Conservation (phyloP, 2,113 vertebrate species). For the Ciconia maguari region DNA sequence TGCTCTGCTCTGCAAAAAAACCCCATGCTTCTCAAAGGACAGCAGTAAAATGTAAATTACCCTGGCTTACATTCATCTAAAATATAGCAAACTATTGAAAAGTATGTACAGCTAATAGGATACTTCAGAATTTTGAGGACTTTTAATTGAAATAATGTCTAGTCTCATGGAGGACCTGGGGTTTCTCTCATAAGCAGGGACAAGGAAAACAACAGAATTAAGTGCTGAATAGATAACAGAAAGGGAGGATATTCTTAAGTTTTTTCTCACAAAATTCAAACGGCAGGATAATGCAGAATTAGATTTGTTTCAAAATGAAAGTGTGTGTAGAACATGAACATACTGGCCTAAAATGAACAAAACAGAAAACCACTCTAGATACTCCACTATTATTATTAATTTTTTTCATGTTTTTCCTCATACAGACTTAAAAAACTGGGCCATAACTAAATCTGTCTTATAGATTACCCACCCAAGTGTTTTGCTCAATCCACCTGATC, state of each 20-base stretch:
- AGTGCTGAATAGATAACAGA: neutral
- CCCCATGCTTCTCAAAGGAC: neutral
- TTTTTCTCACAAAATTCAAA: neutral
- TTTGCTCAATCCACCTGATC: constrained; percentile 1
- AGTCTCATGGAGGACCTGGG: neutral
- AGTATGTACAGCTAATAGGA: neutral
- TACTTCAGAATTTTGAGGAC: neutral
- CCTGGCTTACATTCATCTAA: neutral
- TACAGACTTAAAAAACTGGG: constrained; percentile 10
- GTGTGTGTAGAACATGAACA: neutral
- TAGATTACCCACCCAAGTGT: constrained; percentile 1
- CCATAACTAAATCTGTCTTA: neutral
- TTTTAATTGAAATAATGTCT: neutral
- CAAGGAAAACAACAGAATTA: neutral
- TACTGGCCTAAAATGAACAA: neutral
- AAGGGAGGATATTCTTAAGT: neutral
- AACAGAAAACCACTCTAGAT: neutral
- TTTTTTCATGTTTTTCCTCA: constrained; percentile 11
- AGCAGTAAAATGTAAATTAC: neutral
- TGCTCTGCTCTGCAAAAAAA: neutral
- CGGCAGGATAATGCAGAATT: neutral
- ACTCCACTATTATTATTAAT: neutral
- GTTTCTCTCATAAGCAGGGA: neutral
- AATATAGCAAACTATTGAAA: neutral
- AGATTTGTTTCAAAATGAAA: neutral